Base-by-base conservation (phyloP, 2,113 vertebrate genomes). In the Procavia capensis region DNA sequence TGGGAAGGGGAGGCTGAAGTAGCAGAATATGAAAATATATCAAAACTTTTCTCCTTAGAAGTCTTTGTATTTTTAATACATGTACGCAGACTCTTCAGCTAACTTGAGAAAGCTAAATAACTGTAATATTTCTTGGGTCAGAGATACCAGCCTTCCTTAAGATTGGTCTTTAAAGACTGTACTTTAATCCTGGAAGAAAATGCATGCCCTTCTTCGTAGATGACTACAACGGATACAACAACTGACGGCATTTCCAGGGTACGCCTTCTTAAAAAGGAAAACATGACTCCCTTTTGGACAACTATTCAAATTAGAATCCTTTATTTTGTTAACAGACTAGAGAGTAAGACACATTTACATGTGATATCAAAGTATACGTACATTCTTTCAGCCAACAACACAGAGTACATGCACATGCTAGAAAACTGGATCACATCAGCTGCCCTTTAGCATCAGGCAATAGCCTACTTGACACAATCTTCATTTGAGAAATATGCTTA, bases 141-240 rank as follows among this genome's bases (percentile, higher is more conserved):
- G 88, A 88, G 74, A 17, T 70, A 54, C 5, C 17, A 88, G 25
- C 57, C 29, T 94, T 75, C 41, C 50, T 68, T 54, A 43, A 64
- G 93, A 27, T 45, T n/a, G 88, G 39, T 43, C 45, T 70, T 78
- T 64, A 78, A 19, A 82, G 63, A 64, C 31, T 54, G 29, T 81
- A 92, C 22, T 50, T 88, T 90, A 89, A 90, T 82, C 70, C 41
- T 61, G 36, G 11, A 81, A 89, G 50, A 68, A 78, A 87, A 78
- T 11, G 1, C 61, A 54, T 47, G 31, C 66, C 5, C 31, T 66
- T 74, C 29, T 74, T 47, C 45, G 24, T 14, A 41, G 57, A 68
- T 68, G 13, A 64, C 80, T 22, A 64, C 63, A 64, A 31, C 31
- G 63, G 31, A 31, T 29, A 43, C 19, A 80, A 90, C 19, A 31